Percentiles rank a stretch among this genome's conserved stretches.
These are phyloP conservation scores for Maconellicoccus hirsutus DNA, from an alignment of 1,140 invertebrate species.

Conservation along the genomic window DNA sequence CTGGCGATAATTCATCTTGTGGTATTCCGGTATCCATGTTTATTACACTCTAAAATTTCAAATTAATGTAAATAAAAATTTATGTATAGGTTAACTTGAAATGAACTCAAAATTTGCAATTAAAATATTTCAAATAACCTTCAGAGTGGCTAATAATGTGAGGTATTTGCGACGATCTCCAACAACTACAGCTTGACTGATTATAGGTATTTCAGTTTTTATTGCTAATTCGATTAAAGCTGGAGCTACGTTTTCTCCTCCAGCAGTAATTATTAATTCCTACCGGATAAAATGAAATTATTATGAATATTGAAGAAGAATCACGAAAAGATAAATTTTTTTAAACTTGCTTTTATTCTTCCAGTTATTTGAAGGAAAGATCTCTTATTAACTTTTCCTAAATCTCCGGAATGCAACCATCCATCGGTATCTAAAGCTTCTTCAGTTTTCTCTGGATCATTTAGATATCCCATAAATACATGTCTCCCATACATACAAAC, in stretches of 20 bases:
- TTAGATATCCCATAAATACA: conserved; percentile 81
- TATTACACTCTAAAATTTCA: conserved; percentile 46
- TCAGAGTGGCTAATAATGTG: conserved; percentile 67
- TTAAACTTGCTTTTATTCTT: conserved; percentile 54
- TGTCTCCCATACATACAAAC: conserved; percentile 64
- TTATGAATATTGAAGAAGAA: background rate
- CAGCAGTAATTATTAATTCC: conserved; percentile 82
- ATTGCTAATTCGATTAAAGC: conserved; percentile 72
- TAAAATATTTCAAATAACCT: conserved; percentile 43
- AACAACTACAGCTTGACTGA: conserved; percentile 73
- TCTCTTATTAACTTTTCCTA: conserved; percentile 59
- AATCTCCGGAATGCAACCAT: conserved; percentile 71
- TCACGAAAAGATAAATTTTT: background rate
- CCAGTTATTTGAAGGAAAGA: conserved; percentile 71
- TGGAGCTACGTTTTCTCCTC: conserved; percentile 87
- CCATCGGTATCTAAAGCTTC: conserved; percentile 60
- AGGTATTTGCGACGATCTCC: conserved; percentile 80
- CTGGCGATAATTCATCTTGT: conserved; percentile 51
- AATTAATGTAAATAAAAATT: background rate
- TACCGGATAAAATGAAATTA: conserved; percentile 33
- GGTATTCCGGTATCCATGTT: conserved; percentile 55
- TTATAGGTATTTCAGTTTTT: conserved; percentile 55
- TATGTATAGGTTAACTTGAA: background rate
- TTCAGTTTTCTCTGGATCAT: conserved; percentile 58
- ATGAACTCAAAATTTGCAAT: background rate